Base-by-base conservation (phyloP, 2,113 vertebrate species). In the Paramisgurnus dabryanus region DNA sequence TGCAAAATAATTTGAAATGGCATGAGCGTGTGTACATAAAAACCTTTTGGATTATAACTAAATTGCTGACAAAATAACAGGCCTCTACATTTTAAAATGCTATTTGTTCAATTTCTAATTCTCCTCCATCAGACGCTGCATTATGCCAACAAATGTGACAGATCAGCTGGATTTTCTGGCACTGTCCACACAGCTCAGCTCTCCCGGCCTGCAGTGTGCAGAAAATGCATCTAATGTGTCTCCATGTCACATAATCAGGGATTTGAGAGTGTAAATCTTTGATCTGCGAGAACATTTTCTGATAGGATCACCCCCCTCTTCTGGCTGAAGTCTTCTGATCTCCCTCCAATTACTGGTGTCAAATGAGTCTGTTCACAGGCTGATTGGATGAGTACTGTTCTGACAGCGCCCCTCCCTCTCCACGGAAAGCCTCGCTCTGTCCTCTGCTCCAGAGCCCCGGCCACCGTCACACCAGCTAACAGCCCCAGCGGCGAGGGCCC, bases 291-390 rank as follows among this genome's bases (percentile, higher is more conserved):
- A 92, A 90, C 90, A 88, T 91, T 90, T 89, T 91, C 91, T 92
- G 91, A 91, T 89, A 89, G 90, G 89, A 92, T 92, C 93, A 83
- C 75, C 78, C 82, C 75, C 63, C 63, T 17, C 34, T 22, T 39
- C 58, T 90, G 80, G 84, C 83, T 90, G 88, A 83, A 84, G 86
- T 80, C 87, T 89, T 94, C 90, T 93, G 92, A 93, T 93, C 92
- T 93, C 89, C 80, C 86, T 92, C 92, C 92, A 93, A 90, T 92
- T 93, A 93, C 90, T 90, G 90, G 92, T 94, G 93, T 94, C 90
- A 94, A 94, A 94, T 91, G 89, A 93, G 90, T 91, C 90, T 93
- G 90, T 94, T 93, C 94, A 93, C 92, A 91, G 90, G 89, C 92
- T 93, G 92, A 94, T 93, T 93, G 92, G 90, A 93, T 92, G 89